Conservation (phyloP, 2,797 vertebrate species). For the Phataginus tetradactyla region DNA sequence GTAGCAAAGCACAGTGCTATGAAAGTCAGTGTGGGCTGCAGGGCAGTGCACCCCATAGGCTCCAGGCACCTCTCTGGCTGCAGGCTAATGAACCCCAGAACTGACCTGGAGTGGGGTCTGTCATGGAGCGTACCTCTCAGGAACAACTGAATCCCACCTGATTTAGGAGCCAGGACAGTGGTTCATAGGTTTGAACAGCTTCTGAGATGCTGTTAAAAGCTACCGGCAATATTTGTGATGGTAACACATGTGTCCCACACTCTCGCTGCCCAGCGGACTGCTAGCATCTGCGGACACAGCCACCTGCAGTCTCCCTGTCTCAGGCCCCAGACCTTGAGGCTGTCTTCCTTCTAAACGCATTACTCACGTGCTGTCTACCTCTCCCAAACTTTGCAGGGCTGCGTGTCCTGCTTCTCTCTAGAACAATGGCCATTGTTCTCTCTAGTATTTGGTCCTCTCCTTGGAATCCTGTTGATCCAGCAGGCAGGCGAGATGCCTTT, state of each 20-base stretch:
- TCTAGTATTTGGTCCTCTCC: neutral
- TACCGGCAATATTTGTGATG: too few relatives aligned
- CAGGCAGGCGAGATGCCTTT: neutral
- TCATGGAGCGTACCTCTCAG: too few relatives aligned
- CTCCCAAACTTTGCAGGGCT: neutral
- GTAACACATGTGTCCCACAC: neutral
- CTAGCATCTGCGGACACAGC: too few relatives aligned
- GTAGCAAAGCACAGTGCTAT: neutral
- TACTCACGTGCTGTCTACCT: rapidly evolving
- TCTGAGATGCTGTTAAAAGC: neutral
- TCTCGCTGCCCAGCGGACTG: neutral
- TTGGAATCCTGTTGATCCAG: neutral
- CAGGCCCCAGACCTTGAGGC: neutral
- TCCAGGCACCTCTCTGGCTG: neutral
- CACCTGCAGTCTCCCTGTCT: too few relatives aligned
- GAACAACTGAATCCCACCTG: neutral
- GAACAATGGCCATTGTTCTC: neutral
- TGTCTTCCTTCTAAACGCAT: neutral
- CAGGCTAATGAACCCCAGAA: too few relatives aligned
- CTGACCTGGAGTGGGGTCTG: neutral
- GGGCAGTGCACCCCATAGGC: rapidly evolving
- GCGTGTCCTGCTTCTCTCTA: neutral
- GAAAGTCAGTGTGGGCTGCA: neutral
- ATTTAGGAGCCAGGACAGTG: neutral
- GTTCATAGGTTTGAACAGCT: too few relatives aligned